Conservation (phyloP, 2,113 vertebrate genomes). For the Dasypus novemcinctus region DNA sequence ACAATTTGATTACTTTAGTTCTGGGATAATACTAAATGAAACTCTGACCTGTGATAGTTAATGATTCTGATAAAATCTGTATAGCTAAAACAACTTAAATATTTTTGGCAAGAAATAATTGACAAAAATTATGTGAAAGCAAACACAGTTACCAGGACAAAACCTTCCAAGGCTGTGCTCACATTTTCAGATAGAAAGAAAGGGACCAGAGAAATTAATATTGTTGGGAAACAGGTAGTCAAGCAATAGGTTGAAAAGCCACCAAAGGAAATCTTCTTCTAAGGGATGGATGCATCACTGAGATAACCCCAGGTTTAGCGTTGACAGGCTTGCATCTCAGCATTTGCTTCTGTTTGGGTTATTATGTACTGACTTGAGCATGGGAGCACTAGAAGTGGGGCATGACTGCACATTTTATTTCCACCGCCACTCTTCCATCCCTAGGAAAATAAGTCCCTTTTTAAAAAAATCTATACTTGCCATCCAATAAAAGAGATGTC, state of each 20-base stretch:
- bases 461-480: not conserved
- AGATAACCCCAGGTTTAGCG: slow-evolving; percentile 72
- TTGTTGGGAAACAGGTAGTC: slow-evolving; percentile 64
- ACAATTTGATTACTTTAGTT: not conserved
- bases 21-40: not conserved
- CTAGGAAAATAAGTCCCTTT: slow-evolving; percentile 39
- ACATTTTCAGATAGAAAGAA: slow-evolving; percentile 36
- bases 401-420: slow-evolving; percentile 67
- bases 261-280: slow-evolving; percentile 67
- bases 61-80: not conserved
- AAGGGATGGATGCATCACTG: slow-evolving; percentile 48
- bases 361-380: slow-evolving; percentile 77
- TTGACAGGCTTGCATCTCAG: slow-evolving; percentile 68
- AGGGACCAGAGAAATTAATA: slow-evolving; percentile 11
- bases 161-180: not conserved
- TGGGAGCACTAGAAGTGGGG: slow-evolving; percentile 63
- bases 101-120: slow-evolving; percentile 31
- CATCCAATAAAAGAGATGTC: not conserved
- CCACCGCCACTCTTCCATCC: slow-evolving; percentile 26
- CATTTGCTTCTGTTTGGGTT: slow-evolving; percentile 48
- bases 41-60: not conserved
- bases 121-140: not conserved
- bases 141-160: slow-evolving; percentile 16
- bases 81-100: not conserved
- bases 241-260: slow-evolving; percentile 53